phyloP scores from a whole-genome alignment of 1,140 invertebrate species.

The Drosophila parvula region DNA sequence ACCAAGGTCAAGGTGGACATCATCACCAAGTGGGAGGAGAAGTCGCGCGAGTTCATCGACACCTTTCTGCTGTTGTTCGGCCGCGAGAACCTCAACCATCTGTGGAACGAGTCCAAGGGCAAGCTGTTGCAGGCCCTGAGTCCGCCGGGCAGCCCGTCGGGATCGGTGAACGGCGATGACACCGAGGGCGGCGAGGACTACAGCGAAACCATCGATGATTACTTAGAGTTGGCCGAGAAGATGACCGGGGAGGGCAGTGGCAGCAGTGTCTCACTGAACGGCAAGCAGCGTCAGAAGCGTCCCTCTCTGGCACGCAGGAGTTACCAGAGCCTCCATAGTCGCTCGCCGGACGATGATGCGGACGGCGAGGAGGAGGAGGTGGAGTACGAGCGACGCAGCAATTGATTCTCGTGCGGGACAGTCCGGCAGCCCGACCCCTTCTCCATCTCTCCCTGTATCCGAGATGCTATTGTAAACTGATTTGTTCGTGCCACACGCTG shows the following conservation, averaged over 20 bases:
- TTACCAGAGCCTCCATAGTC: conserved; percentile 29
- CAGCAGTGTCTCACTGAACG: conserved; percentile 32
- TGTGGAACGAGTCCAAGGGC: conserved; percentile 96
- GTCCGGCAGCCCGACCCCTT: conserved; percentile 4
- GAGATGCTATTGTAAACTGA: conserved; percentile 64
- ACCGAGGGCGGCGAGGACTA: conserved; percentile 75
- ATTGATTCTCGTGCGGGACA: conserved; percentile 34
- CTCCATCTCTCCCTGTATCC: conserved; percentile 16
- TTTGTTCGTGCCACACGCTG: conserved; percentile 44
- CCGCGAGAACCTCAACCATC: conserved; percentile 92
- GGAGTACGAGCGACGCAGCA: conserved; percentile 36
- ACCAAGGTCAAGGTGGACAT: conserved; percentile 95
- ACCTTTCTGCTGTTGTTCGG: conserved; percentile 97
- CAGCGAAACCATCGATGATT: conserved; percentile 60
- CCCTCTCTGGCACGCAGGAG: conserved; percentile 33
- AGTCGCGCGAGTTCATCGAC: conserved; percentile 97
- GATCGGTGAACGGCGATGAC: conserved; percentile 86
- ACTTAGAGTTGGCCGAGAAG: conserved; percentile 52
- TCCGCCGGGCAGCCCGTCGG: conserved; percentile 90
- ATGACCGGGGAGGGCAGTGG: conserved; percentile 17
- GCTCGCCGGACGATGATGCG: conserved; percentile 19
- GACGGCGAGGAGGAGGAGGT: conserved; percentile 19
- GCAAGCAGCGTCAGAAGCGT: conserved; percentile 31
- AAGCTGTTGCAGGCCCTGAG: conserved; percentile 94
- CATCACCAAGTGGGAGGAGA: conserved; percentile 98